phyloP scores from a whole-genome alignment of 2,888 invertebrate genomes.

The Sussaba pulchella region DNA sequence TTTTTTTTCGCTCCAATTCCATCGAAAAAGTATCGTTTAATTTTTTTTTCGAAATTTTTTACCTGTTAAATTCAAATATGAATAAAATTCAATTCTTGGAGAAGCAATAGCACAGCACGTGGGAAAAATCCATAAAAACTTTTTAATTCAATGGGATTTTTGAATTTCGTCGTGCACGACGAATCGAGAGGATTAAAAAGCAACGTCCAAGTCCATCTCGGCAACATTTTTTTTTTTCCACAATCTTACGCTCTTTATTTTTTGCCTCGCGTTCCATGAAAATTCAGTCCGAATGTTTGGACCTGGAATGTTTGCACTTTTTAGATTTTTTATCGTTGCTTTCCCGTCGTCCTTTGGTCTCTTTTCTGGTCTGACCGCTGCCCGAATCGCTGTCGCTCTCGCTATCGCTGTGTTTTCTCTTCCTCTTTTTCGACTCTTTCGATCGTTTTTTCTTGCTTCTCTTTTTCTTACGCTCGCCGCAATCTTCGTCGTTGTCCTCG shows the following conservation, averaged over 20 bases:
- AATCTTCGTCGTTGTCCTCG: slow-evolving; percentile 67
- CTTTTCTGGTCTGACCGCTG: slow-evolving; percentile 67
- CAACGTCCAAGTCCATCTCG: no score
- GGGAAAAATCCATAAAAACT: no score
- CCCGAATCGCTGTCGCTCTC: slow-evolving; percentile 72
- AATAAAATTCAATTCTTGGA: no score
- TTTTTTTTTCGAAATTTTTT: background rate
- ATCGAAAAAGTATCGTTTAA: background rate
- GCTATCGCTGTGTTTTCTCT: slow-evolving; percentile 70
- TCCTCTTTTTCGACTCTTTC: slow-evolving; percentile 74
- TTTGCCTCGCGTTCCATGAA: background rate
- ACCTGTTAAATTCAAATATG: no score
- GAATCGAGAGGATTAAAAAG: no score
- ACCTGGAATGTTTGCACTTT: slow-evolving; percentile 80
- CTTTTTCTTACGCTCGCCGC: slow-evolving; percentile 70
- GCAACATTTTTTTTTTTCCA: no score
- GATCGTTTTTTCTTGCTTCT: slow-evolving; percentile 75
- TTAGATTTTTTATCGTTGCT: slow-evolving; percentile 75
- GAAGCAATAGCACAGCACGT: no score
- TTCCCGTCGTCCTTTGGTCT: slow-evolving; percentile 70
- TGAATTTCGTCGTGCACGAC: background rate
- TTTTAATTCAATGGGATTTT: no score
- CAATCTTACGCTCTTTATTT: background rate
- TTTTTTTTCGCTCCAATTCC: background rate
- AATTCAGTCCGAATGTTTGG: slow-evolving; percentile 73